Evolutionary conservation across 2,113 vertebrate species (phyloP).

Genomic region (Hippopotamus amphibius): DNA sequence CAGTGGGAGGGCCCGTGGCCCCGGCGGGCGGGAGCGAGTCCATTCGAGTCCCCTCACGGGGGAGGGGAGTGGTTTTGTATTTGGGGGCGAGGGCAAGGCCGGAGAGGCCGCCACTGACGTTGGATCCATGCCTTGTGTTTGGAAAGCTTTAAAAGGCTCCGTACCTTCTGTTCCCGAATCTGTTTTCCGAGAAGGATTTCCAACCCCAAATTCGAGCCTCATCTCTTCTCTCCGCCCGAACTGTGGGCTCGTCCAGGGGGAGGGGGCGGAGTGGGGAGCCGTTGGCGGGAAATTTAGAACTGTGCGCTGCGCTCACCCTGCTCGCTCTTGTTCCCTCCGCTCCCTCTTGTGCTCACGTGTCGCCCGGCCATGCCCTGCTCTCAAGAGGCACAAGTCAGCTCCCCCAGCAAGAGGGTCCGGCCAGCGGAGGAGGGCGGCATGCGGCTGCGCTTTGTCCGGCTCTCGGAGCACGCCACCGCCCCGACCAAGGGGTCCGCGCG

Average conservation of each 20-base stretch:
- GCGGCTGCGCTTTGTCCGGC: constrained; percentile 90
- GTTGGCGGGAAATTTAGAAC: neutral
- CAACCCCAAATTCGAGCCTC: accelerated
- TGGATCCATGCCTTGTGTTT: accelerated
- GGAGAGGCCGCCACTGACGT: accelerated
- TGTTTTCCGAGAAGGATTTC: neutral
- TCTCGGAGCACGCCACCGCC: constrained; percentile 92
- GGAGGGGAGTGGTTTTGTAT: accelerated
- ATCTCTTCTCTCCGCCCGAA: accelerated
- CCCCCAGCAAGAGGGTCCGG: constrained; percentile 88
- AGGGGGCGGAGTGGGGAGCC: accelerated
- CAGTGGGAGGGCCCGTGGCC: accelerated
- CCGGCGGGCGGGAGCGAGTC: neutral
- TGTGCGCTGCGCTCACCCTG: accelerated
- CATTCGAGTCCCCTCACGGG: accelerated
- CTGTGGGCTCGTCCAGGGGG: neutral
- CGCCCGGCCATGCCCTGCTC: constrained; percentile 88
- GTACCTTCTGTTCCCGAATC: neutral
- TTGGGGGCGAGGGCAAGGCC: neutral
- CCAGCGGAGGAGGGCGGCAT: neutral
- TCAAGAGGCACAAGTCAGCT: constrained; percentile 67
- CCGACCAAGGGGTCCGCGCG: constrained; percentile 92
- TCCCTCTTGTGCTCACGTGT: accelerated
- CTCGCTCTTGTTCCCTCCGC: accelerated
- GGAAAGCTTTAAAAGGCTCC: accelerated